Evolutionary conservation across 1,140 invertebrate genomes (phyloP).

Genomic region (Streblospio benedicti): DNA sequence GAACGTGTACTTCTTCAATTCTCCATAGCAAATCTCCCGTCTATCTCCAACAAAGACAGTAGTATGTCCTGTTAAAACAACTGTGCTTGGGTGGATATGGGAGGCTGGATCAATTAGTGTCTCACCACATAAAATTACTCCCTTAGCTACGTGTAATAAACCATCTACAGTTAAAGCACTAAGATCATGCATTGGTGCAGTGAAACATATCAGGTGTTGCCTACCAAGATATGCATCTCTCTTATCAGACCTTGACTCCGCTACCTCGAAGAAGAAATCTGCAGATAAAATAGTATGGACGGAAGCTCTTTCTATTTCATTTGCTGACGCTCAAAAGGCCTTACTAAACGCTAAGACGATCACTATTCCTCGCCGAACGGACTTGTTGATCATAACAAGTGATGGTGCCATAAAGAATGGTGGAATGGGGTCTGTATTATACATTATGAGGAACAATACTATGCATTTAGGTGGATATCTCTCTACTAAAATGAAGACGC

Average conservation of each 20-base stretch:
- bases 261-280: conserved; percentile 15
- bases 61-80: neutral
- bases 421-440: conserved; percentile 1
- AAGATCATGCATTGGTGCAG: conserved; percentile 19
- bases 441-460: neutral
- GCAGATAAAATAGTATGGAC: conserved; percentile 18
- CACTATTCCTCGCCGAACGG: conserved; percentile 13
- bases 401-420: conserved; percentile 19
- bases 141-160: neutral
- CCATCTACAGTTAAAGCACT: neutral
- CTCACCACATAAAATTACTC: neutral
- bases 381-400: conserved; percentile 24
- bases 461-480: neutral
- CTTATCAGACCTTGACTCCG: conserved; percentile 17
- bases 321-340: no score
- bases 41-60: conserved; percentile 10
- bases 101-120: neutral
- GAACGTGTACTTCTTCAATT: conserved; percentile 2
- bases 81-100: conserved; percentile 3
- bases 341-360: conserved; percentile 13
- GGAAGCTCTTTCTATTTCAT: conserved; percentile 10
- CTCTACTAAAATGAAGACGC: neutral
- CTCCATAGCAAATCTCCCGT: neutral
- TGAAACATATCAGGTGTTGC: conserved; percentile 13
- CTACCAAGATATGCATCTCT: conserved; percentile 16